phyloP scores from a whole-genome alignment of 2,888 invertebrate species.

The Cyclophora punctaria region DNA sequence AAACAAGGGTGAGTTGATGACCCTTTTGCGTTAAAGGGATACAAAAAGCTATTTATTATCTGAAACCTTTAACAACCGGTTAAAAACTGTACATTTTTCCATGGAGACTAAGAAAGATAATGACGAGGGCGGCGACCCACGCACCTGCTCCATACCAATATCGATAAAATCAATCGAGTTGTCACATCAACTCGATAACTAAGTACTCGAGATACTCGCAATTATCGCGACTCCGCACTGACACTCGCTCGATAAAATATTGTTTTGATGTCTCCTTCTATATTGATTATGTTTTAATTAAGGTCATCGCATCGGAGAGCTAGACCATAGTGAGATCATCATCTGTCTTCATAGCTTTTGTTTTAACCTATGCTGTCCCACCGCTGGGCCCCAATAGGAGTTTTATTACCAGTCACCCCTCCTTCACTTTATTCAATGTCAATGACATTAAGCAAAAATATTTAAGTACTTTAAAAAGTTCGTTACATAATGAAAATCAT shows the following conservation, averaged over 20 bases:
- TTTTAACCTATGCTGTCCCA: too few relatives aligned
- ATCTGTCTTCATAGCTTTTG: not conserved
- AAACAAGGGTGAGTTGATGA: too few relatives aligned
- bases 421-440: too few relatives aligned
- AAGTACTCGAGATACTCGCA: conserved; percentile 16
- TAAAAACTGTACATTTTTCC: not conserved
- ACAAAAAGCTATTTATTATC: too few relatives aligned
- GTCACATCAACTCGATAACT: conserved; percentile 27
- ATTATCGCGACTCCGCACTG: conserved; percentile 22
- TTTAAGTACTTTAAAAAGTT: too few relatives aligned
- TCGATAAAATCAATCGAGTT: conserved; percentile 23
- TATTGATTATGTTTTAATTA: conserved; percentile 8
- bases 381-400: too few relatives aligned
- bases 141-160: conserved; percentile 19
- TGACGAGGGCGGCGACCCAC: conserved; percentile 11
- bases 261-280: conserved; percentile 1
- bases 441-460: too few relatives aligned
- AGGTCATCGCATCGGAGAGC: too few relatives aligned
- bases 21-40: too few relatives aligned
- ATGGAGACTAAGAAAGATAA: conserved; percentile 8
- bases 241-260: too few relatives aligned
- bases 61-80: not conserved
- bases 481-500: too few relatives aligned
- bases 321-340: not conserved
- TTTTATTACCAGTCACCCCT: too few relatives aligned